Percentiles rank a stretch among this genome's conserved stretches.
phyloP scores from a whole-genome alignment of 2,113 vertebrate genomes.

The Aphyosemion australe region DNA sequence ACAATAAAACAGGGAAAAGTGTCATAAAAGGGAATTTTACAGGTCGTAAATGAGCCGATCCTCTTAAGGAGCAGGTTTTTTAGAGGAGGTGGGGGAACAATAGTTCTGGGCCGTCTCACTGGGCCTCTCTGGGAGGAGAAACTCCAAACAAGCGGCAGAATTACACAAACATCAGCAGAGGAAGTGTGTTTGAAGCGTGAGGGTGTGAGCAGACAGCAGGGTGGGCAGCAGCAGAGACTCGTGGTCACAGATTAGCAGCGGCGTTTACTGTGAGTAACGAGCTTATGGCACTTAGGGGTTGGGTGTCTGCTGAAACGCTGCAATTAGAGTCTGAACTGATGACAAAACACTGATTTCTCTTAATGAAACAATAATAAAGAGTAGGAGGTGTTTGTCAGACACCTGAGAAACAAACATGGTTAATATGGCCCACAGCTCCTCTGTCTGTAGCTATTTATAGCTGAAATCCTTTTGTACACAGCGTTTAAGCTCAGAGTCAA shows the following conservation, averaged over 20 bases:
- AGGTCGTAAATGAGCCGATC: conserved; percentile 35
- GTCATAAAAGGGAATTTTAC: conserved; percentile 27
- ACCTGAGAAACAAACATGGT: conserved; percentile 12
- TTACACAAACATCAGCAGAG: conserved; percentile 52
- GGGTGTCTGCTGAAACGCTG: conserved; percentile 21
- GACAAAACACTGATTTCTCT: conserved; percentile 18
- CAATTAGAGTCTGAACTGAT: conserved; percentile 27
- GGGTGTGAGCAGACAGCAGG: conserved; percentile 35
- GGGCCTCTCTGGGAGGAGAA: conserved; percentile 16
- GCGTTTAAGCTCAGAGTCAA: conserved; percentile 43
- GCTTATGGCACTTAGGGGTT: conserved; percentile 51
- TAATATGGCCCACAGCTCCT: conserved; percentile 12
- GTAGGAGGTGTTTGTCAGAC: conserved; percentile 4
- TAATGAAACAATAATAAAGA: conserved; percentile 24
- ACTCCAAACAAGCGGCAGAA: conserved; percentile 33
- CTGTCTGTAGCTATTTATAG: conserved; percentile 2
- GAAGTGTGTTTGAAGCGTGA: conserved; percentile 21
- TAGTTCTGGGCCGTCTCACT: neutral
- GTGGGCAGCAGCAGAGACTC: conserved; percentile 44
- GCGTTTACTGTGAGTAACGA: conserved; percentile 52
- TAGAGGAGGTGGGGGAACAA: conserved; percentile 1
- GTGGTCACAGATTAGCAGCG: conserved; percentile 52
- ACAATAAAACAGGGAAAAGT: conserved; percentile 12
- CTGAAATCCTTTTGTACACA: conserved; percentile 51
- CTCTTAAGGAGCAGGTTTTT: too few species aligned